Percentiles rank a stretch among this genome's conserved stretches.
Conservation (phyloP, 2,797 vertebrate genomes). For the Zalophus californianus region DNA sequence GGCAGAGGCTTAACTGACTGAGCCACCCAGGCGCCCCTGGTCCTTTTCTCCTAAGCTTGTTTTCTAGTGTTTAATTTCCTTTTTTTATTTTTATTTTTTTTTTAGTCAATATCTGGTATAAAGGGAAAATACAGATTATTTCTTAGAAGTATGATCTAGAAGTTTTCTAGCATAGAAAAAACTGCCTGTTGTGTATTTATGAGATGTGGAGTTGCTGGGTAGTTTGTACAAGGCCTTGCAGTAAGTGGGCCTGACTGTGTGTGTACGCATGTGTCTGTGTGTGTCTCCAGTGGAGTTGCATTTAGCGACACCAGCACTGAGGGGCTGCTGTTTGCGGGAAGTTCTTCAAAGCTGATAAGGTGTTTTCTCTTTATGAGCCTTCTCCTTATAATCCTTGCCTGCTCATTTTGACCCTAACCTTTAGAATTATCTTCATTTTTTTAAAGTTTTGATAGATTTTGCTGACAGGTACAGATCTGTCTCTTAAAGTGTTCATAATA, state of each 20-base stretch:
- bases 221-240: not conserved
- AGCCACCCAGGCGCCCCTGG: not conserved
- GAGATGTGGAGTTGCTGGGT: not conserved
- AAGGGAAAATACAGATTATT: slow-evolving; percentile 7
- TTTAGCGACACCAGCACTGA: not conserved
- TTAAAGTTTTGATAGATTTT: slow-evolving; percentile 15
- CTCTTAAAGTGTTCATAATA: not conserved
- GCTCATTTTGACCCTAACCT: not conserved
- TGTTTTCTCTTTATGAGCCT: slow-evolving; percentile 1
- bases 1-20: not conserved
- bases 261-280: rapidly evolving
- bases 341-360: not conserved
- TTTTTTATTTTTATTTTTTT: slow-evolving; percentile 32
- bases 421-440: slow-evolving; percentile 40
- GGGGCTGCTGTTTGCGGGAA: not conserved
- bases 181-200: not conserved
- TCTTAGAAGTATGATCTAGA: slow-evolving; percentile 11
- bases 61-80: not conserved
- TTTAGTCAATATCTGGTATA: not conserved
- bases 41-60: not conserved
- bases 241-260: not conserved
- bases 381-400: not conserved
- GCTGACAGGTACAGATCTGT: not conserved
- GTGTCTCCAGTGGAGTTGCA: not conserved
- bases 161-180: not conserved